Base-by-base conservation (phyloP, 2,888 invertebrate genomes). In the Brachyopa scutellaris region DNA sequence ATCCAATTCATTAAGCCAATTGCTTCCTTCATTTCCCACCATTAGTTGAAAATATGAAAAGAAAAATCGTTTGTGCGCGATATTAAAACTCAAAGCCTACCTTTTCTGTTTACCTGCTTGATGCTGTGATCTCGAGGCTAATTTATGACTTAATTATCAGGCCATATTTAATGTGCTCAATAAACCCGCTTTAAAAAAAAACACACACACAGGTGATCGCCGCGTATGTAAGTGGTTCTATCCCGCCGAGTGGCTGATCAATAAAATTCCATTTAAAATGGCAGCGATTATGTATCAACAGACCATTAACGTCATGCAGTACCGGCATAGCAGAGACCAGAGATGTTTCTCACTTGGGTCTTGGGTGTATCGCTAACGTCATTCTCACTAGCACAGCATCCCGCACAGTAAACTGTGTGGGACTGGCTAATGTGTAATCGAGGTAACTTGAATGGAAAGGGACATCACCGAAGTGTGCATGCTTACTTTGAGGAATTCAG, bases 131-230 rank as follows among this genome's bases (percentile, higher is more conserved):
- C 62, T 23, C 2, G 69, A 87, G 88, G 88, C 88, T 88, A 89
- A 89, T 89, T 89, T 89, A 89, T 89, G 89, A 89, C 89, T 89
- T 89, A 89, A 89, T 89, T 89, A 89, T 89, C 89, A 86, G 87
- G 88, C 88, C 88, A 88, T 88, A 89, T 88, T 88, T 89, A 89
- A 89, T 89, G 89, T 87, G 88, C 88, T 88, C 89, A 88, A 89
- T 89, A 92, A 92, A 92, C 92, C 4, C 92, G 92, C 92, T 93
- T 92, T 87, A 88, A 88, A 88, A 89, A 88, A 88, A 87, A 87
- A 87, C 87, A 87, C 86, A 86, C 85, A 86, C 86, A 86, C 87
- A 85, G 51, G 38, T 29, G 61, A 69, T 74, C 51, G 31, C 31
- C 11, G 62, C 8, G 26, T n/a, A n/a, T n/a, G n/a, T 78, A 64